Evolutionary conservation across 2,797 vertebrate genomes (phyloP).

Genomic region (Rhynchonycteris naso): DNA sequence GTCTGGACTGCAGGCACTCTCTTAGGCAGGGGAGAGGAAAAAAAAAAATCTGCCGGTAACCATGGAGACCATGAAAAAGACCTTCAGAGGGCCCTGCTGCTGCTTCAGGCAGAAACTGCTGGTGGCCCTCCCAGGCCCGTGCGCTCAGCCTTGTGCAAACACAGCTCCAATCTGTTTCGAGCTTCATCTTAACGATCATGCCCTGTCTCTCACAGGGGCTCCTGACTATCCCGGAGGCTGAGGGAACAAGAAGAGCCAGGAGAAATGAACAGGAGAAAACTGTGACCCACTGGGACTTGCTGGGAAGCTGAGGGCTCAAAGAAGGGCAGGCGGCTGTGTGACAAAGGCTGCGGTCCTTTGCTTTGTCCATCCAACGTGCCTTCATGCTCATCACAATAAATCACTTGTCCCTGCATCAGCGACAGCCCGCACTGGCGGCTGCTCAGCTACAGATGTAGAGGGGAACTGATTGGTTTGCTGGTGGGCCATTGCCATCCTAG

Average conservation of each 20-base stretch:
- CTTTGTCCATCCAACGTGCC: neutral
- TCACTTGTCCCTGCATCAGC: neutral
- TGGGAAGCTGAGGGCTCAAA: neutral
- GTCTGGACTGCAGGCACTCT: constrained; percentile 36
- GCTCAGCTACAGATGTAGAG: neutral
- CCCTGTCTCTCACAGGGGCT: neutral
- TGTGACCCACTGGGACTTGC: neutral
- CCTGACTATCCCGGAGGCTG: constrained; percentile 44
- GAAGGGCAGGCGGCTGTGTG: neutral
- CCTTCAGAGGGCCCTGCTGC: constrained; percentile 29
- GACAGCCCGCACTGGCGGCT: neutral
- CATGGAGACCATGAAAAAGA: constrained; percentile 76
- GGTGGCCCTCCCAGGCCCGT: constrained; percentile 63
- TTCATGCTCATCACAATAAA: neutral
- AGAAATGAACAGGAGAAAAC: constrained; percentile 24
- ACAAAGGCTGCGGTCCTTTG: neutral
- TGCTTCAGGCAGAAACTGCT: constrained; percentile 75
- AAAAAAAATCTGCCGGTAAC: constrained; percentile 75
- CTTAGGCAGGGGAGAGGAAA: neutral
- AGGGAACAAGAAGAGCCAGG: constrained; percentile 57
- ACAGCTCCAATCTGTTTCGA: constrained; percentile 49
- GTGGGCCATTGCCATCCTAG: neutral
- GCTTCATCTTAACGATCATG: constrained; percentile 68
- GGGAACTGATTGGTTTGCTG: neutral
- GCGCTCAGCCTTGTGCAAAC: constrained; percentile 48